phyloP scores from a whole-genome alignment of 2,888 invertebrate genomes.

The Melanotus villosus region DNA sequence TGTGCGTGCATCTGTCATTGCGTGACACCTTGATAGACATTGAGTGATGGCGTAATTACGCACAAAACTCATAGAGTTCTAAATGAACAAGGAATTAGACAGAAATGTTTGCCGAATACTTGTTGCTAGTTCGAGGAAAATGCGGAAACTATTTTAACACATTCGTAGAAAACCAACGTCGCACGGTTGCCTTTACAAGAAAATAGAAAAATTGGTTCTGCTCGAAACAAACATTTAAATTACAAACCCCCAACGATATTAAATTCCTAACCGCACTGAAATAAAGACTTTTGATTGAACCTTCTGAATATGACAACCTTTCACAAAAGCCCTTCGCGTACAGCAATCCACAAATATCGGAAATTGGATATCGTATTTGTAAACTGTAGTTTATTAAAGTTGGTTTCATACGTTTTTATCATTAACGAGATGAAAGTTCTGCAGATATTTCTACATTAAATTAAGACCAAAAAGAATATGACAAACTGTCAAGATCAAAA shows the following conservation, averaged over 20 bases:
- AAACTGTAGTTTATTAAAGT: too few species aligned
- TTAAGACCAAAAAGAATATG: neutral
- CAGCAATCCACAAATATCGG: neutral
- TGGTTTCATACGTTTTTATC: too few species aligned
- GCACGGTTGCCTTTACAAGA: too few species aligned
- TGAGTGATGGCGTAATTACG: constrained; percentile 64
- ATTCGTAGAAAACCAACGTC: neutral
- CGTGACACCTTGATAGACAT: constrained; percentile 62
- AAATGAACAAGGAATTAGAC: constrained; percentile 27
- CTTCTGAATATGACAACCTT: constrained; percentile 10
- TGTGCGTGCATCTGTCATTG: constrained; percentile 59
- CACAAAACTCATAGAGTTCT: constrained; percentile 50
- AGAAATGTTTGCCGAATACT: constrained; percentile 21
- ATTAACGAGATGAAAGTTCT: too few species aligned
- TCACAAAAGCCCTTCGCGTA: constrained; percentile 17
- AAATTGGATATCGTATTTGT: neutral
- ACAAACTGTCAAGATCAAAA: neutral
- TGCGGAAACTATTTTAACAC: neutral
- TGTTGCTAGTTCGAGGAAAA: constrained; percentile 4
- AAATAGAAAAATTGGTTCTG: neutral
- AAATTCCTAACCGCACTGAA: neutral
- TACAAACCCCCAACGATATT: neutral
- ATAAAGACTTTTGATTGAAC: constrained; percentile 22
- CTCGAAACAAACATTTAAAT: constrained; percentile 10
- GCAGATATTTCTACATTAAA: too few species aligned